A percentile compares a stretch with the other conserved stretches of the same genome.
phyloP scores from a whole-genome alignment of 2,888 invertebrate genomes.

The Polydrusus pterygomalis region DNA sequence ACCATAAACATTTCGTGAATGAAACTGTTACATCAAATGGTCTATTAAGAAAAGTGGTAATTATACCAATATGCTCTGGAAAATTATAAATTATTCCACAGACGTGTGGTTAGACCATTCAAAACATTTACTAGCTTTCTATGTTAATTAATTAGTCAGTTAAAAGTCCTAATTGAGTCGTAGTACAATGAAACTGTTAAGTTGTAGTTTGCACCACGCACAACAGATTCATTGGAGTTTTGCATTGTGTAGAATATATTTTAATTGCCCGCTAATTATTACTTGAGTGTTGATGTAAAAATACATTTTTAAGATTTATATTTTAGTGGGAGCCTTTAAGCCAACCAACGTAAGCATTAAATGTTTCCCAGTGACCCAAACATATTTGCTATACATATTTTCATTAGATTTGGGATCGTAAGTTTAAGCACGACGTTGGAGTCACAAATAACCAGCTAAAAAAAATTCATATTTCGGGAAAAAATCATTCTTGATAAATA shows the following conservation, averaged over 20 bases:
- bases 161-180: constrained; percentile 41
- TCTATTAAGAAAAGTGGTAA: constrained; percentile 4
- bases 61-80: constrained; percentile 16
- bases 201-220: constrained; percentile 44
- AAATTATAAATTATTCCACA: constrained; percentile 34
- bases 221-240: constrained; percentile 39
- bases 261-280: constrained; percentile 29
- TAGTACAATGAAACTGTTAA: constrained; percentile 33
- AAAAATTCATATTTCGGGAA: no score
- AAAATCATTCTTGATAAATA: no score
- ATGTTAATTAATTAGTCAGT: constrained; percentile 45
- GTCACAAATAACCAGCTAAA: no score
- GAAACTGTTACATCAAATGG: background rate
- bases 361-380: no score
- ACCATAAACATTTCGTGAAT: background rate
- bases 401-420: no score
- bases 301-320: background rate
- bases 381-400: no score
- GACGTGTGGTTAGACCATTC: constrained; percentile 16
- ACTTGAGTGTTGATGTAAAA: background rate
- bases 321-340: no score
- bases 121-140: constrained; percentile 34
- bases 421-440: no score
- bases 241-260: constrained; percentile 33
- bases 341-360: no score